Evolutionary conservation across 2,888 invertebrate species (phyloP).

Genomic region (Melipona beecheii): DNA sequence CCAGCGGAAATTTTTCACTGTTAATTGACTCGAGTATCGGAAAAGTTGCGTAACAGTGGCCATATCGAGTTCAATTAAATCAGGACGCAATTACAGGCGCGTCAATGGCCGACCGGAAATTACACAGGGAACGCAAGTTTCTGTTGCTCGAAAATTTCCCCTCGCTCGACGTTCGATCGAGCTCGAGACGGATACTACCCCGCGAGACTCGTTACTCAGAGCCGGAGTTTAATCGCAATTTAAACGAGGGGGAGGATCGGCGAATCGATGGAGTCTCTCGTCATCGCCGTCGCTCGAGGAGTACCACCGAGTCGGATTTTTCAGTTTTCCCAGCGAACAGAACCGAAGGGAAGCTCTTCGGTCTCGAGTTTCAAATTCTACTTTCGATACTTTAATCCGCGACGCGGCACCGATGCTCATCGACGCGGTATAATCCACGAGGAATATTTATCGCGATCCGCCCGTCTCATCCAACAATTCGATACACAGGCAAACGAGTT

Average conservation of each 20-base stretch:
- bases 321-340: conserved; percentile 7
- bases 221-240: conserved; percentile 58
- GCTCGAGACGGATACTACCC: background rate
- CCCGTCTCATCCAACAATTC: background rate
- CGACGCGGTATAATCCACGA: background rate
- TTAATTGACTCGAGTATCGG: background rate
- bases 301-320: conserved; percentile 38
- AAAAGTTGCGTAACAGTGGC: background rate
- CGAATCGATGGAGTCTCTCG: conserved; percentile 53
- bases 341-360: background rate
- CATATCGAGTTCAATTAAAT: background rate
- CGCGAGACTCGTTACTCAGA: background rate
- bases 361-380: background rate
- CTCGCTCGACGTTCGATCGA: background rate
- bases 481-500: background rate
- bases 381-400: conserved; percentile 24
- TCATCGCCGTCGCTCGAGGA: conserved; percentile 19
- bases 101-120: no score
- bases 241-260: conserved; percentile 25
- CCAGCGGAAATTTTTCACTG: background rate
- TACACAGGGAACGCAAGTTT: background rate
- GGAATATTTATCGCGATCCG: conserved; percentile 22
- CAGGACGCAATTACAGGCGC: background rate
- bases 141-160: background rate
- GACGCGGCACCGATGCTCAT: background rate